Evolutionary conservation across 2,113 vertebrate species (phyloP).

Genomic region (Ranitomeya variabilis): DNA sequence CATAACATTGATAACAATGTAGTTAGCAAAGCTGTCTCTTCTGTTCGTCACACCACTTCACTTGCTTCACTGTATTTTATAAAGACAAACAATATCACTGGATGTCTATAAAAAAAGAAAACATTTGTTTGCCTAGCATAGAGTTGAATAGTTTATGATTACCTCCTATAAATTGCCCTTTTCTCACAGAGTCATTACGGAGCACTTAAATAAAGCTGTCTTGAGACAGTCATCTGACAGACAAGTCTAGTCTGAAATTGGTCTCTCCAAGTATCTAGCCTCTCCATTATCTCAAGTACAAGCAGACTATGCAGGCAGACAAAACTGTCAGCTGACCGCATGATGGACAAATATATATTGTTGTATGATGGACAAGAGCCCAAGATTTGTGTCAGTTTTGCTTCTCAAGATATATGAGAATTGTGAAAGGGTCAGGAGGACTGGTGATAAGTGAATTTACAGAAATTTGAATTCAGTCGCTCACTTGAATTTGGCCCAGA

Average conservation of each 20-base stretch:
- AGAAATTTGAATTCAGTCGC: no score
- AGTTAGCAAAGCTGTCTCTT: not conserved
- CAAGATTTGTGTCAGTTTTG: not conserved
- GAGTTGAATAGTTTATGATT: slow-evolving; percentile 20
- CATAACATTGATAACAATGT: not conserved
- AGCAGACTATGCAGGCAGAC: slow-evolving; percentile 20
- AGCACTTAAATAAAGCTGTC: slow-evolving; percentile 40
- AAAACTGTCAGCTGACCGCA: slow-evolving; percentile 39
- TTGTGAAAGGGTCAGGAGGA: not conserved
- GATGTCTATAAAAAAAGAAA: not conserved
- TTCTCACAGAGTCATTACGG: slow-evolving; percentile 34
- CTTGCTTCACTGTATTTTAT: not conserved
- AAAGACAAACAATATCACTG: not conserved
- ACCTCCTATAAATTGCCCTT: slow-evolving; percentile 11
- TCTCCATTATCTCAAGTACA: slow-evolving; percentile 48
- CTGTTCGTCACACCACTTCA: not conserved
- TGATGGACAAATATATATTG: slow-evolving; percentile 11
- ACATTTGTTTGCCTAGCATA: slow-evolving; percentile 22
- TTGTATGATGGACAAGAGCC: not conserved
- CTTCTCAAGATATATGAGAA: no score
- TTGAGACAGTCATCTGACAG: slow-evolving; percentile 40
- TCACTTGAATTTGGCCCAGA: not conserved
- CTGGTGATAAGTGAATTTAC: no score
- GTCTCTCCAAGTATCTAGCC: slow-evolving; percentile 15
- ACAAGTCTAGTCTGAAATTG: slow-evolving; percentile 49